Evolutionary conservation across 2,113 vertebrate species (phyloP), one percentile per base, ranked within the genome.

Genomic region (Pseudorasbora parva): DNA sequence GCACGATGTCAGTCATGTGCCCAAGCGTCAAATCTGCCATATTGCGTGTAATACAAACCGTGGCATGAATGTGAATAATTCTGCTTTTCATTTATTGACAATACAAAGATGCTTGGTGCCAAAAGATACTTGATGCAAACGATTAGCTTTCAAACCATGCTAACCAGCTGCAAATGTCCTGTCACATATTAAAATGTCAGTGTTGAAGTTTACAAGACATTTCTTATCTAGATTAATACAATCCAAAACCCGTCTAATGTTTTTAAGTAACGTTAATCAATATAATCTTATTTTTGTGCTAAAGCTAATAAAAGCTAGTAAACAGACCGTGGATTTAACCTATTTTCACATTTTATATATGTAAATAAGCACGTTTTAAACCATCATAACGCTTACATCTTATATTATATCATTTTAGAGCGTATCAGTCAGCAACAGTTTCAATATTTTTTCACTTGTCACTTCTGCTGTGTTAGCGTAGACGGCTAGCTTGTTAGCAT

Each of bases 401-500:
- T 4, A 23, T 4, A 59, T 59, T 49, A 2, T 8, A 4, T 27
- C 27, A 64, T 62, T 47, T 49, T 8, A 33, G 10, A 8, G 60
- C 5, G 25, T 4, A 3, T 37, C 17, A 6, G 59, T 12, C 10
- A 30, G 1, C 30, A 33, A 81, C 5, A 45, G 11, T 49, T 54
- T 81, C 15, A 21, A 2, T 15, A 21, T 54, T 69, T 49, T 62
- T 4, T 17, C 17, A 49, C 19, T 64, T 80, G 72, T 30, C 45
- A 81, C 54, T 69, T 51, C 27, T 69, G 78, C 10, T n/a, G 45
- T 66, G 45, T 69, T 81, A 37, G 62, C 78, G 14, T 2, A 30
- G 41, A 21, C 62, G 25, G 45, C 60, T 81, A 81, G 21, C 78
- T 25, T 25, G 47, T n/a, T 81, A 81, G 78, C 78, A 41, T 56